These are phyloP conservation scores for Protonemura montana DNA, from an alignment of 2,888 invertebrate genomes.

Conservation along the genomic window DNA sequence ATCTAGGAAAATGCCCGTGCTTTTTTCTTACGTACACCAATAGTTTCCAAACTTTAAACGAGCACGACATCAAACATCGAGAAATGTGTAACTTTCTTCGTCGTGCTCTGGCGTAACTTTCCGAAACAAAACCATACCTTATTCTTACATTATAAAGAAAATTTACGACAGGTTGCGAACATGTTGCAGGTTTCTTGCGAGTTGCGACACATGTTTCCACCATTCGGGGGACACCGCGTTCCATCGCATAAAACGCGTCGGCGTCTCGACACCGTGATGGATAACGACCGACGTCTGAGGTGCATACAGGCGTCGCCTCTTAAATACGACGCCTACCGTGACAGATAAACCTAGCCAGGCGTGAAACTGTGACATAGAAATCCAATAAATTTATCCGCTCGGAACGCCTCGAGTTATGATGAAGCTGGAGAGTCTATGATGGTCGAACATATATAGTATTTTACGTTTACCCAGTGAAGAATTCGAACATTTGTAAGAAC, in stretches of 20 bases:
- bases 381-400: constrained; percentile 1
- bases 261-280: constrained; percentile 8
- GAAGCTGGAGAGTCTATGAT: background rate
- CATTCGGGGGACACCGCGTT: background rate
- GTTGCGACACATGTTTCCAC: background rate
- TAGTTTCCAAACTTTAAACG: background rate
- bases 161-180: background rate
- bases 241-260: background rate
- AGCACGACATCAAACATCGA: background rate
- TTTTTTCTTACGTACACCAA: too few species aligned
- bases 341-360: constrained; percentile 17
- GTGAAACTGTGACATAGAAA: constrained; percentile 22
- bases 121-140: background rate
- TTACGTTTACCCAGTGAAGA: too few species aligned
- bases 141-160: background rate
- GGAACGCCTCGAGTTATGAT: background rate
- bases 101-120: background rate
- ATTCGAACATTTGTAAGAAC: too few species aligned
- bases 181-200: background rate
- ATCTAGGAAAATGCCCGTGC: too few species aligned
- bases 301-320: constrained; percentile 1
- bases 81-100: background rate
- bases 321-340: constrained; percentile 22
- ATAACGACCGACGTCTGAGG: constrained; percentile 21
- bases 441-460: background rate